Percentiles rank a stretch among this genome's conserved stretches.
Evolutionary conservation across 2,797 vertebrate genomes (phyloP).

Genomic region (Phylloscopus collybita): DNA sequence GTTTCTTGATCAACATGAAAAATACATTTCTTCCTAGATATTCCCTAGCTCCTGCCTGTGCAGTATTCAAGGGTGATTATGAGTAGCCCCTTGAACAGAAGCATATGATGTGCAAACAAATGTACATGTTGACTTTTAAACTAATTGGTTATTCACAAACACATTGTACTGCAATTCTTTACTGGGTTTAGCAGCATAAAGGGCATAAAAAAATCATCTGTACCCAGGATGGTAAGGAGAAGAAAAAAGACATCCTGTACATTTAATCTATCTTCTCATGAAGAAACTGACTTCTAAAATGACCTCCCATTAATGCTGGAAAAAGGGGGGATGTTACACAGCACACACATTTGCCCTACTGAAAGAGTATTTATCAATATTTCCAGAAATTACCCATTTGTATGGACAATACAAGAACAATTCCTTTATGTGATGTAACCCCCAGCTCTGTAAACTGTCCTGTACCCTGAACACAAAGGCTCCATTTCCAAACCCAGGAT

Average conservation of each 20-base stretch:
- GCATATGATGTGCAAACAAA: conserved; percentile 47
- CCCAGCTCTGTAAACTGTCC: not conserved
- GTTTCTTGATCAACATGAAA: not conserved
- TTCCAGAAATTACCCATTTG: not conserved
- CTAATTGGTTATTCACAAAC: not conserved
- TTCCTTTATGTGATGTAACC: not conserved
- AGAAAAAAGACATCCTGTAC: not conserved
- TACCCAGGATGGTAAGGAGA: not conserved
- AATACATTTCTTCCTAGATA: not conserved
- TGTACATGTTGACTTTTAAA: conserved; percentile 15
- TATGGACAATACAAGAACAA: not conserved
- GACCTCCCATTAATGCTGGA: not conserved
- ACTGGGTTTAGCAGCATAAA: not conserved
- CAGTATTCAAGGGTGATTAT: not conserved
- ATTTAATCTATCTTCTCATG: not conserved
- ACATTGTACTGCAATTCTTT: not conserved
- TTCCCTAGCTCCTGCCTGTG: not conserved
- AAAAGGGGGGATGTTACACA: not conserved
- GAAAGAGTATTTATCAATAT: not conserved
- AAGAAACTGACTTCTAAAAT: not conserved
- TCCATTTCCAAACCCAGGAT: accelerated
- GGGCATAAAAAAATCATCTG: not conserved
- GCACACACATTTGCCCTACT: not conserved
- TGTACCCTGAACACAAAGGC: accelerated
- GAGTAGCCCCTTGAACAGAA: conserved; percentile 9